Conservation (phyloP, 2,888 invertebrate genomes). For the Spisula solida region DNA sequence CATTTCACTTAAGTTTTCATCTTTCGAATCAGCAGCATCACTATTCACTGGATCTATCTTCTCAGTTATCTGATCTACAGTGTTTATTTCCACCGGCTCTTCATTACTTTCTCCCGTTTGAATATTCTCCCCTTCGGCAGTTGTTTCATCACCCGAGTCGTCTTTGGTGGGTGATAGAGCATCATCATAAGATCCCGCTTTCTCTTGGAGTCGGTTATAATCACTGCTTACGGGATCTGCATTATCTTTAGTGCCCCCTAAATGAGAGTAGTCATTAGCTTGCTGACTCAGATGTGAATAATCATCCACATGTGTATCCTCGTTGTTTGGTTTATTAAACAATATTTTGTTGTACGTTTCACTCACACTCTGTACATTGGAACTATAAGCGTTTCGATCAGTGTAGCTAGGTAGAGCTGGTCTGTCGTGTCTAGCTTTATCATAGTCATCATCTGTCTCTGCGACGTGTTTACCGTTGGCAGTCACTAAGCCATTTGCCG, state of each 20-base stretch:
- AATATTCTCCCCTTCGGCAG: neutral
- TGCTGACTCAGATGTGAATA: slow-evolving; percentile 8
- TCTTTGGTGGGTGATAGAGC: neutral
- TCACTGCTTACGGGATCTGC: neutral
- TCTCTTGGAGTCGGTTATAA: slow-evolving; percentile 16
- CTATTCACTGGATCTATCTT: neutral
- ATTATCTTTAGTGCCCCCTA: neutral
- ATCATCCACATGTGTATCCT: neutral
- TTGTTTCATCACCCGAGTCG: neutral
- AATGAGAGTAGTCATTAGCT: neutral
- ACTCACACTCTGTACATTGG: neutral
- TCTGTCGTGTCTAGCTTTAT: neutral
- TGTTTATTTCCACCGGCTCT: neutral
- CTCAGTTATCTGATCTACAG: neutral
- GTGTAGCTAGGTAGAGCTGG: neutral
- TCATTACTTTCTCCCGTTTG: neutral
- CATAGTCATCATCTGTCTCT: neutral
- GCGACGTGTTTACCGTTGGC: neutral
- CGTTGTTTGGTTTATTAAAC: neutral
- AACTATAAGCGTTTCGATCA: neutral
- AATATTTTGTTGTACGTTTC: neutral
- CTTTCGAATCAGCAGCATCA: neutral
- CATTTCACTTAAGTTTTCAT: neutral
- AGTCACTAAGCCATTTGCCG: neutral
- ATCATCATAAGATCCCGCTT: neutral